Conservation (phyloP, 2,113 vertebrate species). For the Thunnus thynnus region DNA sequence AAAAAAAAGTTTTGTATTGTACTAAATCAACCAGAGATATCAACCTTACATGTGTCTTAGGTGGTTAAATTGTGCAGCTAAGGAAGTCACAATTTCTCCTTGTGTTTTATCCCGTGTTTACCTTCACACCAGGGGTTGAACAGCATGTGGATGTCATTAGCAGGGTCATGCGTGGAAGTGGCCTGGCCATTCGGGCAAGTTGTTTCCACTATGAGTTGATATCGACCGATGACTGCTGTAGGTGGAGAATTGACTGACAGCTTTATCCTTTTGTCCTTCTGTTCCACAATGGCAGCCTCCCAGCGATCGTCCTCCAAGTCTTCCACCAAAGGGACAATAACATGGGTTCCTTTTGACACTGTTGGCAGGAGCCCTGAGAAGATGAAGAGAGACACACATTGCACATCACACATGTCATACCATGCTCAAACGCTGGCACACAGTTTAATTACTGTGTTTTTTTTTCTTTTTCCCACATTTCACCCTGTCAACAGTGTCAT, state of each 20-base stretch:
- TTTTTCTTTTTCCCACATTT: neutral
- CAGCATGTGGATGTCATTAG: slow-evolving; percentile 87
- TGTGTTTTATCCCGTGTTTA: slow-evolving; percentile 64
- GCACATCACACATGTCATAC: neutral
- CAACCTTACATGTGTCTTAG: too few species aligned
- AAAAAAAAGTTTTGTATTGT: too few species aligned
- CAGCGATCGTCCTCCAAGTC: slow-evolving; percentile 81
- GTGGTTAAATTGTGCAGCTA: neutral
- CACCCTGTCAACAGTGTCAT: too few species aligned
- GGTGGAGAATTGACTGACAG: slow-evolving; percentile 85
- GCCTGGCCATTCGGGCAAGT: slow-evolving; percentile 69
- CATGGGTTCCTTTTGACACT: slow-evolving; percentile 73
- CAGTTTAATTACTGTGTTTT: neutral
- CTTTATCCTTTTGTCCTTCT: slow-evolving; percentile 68
- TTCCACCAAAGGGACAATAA: slow-evolving; percentile 81
- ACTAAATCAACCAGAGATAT: too few species aligned
- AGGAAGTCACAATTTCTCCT: neutral
- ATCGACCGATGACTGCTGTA: slow-evolving; percentile 85
- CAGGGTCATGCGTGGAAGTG: slow-evolving; percentile 77
- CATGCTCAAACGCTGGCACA: neutral
- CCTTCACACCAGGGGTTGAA: slow-evolving; percentile 95
- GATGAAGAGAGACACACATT: neutral
- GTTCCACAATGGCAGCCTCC: slow-evolving; percentile 84
- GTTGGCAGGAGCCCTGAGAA: slow-evolving; percentile 64
- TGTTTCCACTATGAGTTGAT: slow-evolving; percentile 86